A percentile compares a stretch with the other conserved stretches of the same genome.
phyloP scores from a whole-genome alignment of 1,140 invertebrate species.

The Drosophila arawakana region DNA sequence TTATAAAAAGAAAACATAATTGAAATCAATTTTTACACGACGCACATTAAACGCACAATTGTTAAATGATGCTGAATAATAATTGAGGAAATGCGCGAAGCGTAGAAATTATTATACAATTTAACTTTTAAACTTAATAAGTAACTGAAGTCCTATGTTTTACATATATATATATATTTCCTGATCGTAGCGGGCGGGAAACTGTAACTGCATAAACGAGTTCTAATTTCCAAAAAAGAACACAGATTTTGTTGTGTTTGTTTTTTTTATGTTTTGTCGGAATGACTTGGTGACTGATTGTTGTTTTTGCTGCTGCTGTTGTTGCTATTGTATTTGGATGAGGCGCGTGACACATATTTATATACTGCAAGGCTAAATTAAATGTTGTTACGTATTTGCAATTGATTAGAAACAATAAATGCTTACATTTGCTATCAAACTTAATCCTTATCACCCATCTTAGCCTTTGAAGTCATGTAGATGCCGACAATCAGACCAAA shows the following conservation, averaged over 20 bases:
- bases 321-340: constrained; percentile 31
- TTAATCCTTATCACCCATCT: constrained; percentile 86
- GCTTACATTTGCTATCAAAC: constrained; percentile 50
- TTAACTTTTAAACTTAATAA: constrained; percentile 61
- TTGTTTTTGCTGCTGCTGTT: constrained; percentile 40
- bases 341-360: constrained; percentile 44
- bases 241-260: constrained; percentile 62
- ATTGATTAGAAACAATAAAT: not conserved
- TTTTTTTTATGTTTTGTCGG: constrained; percentile 35
- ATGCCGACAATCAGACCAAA: constrained; percentile 99
- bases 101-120: constrained; percentile 47
- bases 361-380: constrained; percentile 28
- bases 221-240: constrained; percentile 76
- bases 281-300: constrained; percentile 68
- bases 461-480: constrained; percentile 91
- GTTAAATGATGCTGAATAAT: constrained; percentile 48
- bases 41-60: constrained; percentile 49
- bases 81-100: constrained; percentile 43
- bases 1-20: constrained; percentile 28
- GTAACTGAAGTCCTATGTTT: constrained; percentile 76
- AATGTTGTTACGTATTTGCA: constrained; percentile 19
- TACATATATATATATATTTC: constrained; percentile 1
- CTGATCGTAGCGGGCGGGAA: constrained; percentile 35
- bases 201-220: constrained; percentile 63
- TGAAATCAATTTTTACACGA: constrained; percentile 50